phyloP scores from a whole-genome alignment of 1,140 invertebrate genomes.

The Caerostris extrusa region DNA sequence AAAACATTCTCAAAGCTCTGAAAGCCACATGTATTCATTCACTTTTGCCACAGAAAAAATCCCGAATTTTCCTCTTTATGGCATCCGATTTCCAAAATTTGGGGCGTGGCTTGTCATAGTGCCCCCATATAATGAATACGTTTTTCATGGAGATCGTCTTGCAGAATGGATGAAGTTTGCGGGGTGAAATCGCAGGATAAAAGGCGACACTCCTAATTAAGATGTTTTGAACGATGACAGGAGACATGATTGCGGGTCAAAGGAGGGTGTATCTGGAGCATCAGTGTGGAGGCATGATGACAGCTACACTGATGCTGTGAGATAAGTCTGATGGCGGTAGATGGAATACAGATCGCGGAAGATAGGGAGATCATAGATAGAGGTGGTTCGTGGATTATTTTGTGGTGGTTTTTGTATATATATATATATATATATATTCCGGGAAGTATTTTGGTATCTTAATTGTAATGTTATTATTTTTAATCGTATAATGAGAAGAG shows the following conservation, averaged over 20 bases:
- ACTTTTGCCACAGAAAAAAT: not conserved
- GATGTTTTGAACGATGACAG: slow-evolving; percentile 41
- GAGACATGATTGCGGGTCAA: slow-evolving; percentile 18
- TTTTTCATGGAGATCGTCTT: too few relatives aligned
- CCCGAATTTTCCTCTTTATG: not conserved
- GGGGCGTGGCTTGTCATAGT: too few relatives aligned
- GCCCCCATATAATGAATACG: too few relatives aligned
- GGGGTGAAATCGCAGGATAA: not conserved
- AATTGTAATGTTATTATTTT: too few relatives aligned
- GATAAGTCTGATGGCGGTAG: slow-evolving; percentile 8
- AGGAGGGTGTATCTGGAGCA: slow-evolving; percentile 2
- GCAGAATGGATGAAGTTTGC: not conserved
- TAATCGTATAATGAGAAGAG: too few relatives aligned
- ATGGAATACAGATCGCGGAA: not conserved
- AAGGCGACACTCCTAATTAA: slow-evolving; percentile 48
- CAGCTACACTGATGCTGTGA: slow-evolving; percentile 13
- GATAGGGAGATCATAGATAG: not conserved
- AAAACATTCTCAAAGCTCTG: not conserved
- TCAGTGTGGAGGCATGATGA: not conserved
- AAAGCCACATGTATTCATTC: too few relatives aligned
- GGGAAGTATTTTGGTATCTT: too few relatives aligned
- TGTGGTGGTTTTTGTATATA: not conserved
- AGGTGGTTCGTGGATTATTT: not conserved
- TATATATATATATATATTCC: too few relatives aligned
- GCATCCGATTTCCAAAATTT: slow-evolving; percentile 1